Percentiles rank a stretch among this genome's conserved stretches.
Evolutionary conservation across 2,888 invertebrate genomes (phyloP).

Genomic region (Mythimna albipuncta): DNA sequence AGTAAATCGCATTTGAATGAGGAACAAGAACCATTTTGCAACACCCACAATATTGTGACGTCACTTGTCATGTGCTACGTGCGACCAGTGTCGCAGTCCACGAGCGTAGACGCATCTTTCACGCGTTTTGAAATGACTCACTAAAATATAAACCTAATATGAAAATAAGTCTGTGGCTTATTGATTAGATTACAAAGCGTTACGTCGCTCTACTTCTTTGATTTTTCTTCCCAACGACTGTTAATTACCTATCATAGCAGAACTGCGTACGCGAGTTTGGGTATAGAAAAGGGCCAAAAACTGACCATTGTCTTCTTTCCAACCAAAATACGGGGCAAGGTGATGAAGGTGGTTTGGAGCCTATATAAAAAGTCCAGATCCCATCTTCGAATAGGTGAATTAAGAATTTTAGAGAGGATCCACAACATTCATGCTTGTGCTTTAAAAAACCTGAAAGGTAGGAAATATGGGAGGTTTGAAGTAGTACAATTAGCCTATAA

Average conservation of each 20-base stretch:
- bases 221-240: background rate
- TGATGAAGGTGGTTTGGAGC: no score
- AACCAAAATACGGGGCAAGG: no score
- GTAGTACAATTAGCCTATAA: background rate
- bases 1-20: background rate
- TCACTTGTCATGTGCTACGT: background rate
- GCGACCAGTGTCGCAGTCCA: background rate
- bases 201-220: conserved; percentile 13
- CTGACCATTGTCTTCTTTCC: background rate
- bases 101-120: no score
- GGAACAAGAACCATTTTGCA: background rate
- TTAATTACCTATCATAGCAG: conserved; percentile 6
- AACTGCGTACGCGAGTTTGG: background rate
- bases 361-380: no score
- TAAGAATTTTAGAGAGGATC: no score
- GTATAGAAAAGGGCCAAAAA: background rate
- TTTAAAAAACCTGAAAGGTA: background rate
- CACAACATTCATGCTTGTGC: background rate
- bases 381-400: no score
- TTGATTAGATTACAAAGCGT: conserved; percentile 37
- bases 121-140: background rate
- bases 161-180: background rate
- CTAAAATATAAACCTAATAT: conserved; percentile 10
- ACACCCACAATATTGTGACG: background rate
- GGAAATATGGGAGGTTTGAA: background rate